Conservation (phyloP, 2,797 vertebrate species). For the Siniperca undulata region DNA sequence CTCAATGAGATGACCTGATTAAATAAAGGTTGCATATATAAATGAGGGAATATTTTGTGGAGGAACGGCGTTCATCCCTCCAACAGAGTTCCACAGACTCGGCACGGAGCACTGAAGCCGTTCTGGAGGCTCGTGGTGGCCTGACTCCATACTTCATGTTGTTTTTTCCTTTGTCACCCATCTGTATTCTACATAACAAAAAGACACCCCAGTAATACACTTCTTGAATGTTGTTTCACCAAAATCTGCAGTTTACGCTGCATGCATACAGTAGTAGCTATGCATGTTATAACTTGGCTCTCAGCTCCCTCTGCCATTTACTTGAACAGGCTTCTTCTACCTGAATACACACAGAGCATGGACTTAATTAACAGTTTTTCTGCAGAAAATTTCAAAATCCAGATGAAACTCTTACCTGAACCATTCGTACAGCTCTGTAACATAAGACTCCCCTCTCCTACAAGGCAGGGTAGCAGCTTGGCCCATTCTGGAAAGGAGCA, state of each 20-base stretch:
- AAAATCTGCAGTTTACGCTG: background rate
- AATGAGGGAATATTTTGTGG: too few species aligned
- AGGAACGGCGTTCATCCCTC: too few species aligned
- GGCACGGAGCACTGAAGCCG: too few species aligned
- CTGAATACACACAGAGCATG: background rate
- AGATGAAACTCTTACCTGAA: slow-evolving; percentile 80
- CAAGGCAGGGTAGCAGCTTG: slow-evolving; percentile 78
- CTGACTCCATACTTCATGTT: too few species aligned
- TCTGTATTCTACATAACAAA: background rate
- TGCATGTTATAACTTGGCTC: too few species aligned
- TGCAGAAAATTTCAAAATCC: background rate
- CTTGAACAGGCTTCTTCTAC: background rate
- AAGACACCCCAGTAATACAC: background rate
- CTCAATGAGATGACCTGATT: too few species aligned
- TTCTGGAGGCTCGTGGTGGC: too few species aligned
- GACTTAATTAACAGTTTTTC: background rate
- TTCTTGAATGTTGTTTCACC: background rate
- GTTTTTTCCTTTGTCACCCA: too few species aligned
- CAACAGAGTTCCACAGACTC: too few species aligned
- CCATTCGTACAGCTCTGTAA: slow-evolving; percentile 82
- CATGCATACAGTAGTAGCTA: background rate
- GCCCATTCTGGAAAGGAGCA: slow-evolving; percentile 71
- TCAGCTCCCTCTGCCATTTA: background rate
- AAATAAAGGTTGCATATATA: too few species aligned
- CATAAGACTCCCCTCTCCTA: slow-evolving; percentile 75